phyloP scores from a whole-genome alignment of 2,797 vertebrate species.

The Trematomus bernacchii region DNA sequence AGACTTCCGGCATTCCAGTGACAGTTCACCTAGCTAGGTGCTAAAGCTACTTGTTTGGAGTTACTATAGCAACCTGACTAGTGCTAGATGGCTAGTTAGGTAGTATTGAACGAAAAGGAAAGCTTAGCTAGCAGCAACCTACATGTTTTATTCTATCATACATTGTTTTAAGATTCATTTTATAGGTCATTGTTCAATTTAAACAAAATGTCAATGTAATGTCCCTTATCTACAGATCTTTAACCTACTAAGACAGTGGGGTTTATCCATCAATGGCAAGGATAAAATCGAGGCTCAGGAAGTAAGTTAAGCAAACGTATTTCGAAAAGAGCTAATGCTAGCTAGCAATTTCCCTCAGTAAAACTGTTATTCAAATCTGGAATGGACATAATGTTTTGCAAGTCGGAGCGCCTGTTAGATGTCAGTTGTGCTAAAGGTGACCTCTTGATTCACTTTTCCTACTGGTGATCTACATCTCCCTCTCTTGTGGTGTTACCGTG shows the following conservation, averaged over 20 bases:
- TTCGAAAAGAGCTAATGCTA: conserved; percentile 8
- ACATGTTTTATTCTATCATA: background rate
- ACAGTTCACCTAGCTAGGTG: conserved; percentile 22
- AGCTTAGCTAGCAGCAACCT: background rate
- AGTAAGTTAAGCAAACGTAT: conserved; percentile 71
- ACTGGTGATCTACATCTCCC: background rate
- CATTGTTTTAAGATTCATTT: background rate
- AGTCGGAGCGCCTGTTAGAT: background rate
- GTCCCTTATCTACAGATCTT: conserved; percentile 77
- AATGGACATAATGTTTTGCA: conserved; percentile 30
- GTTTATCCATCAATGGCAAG: conserved; percentile 72
- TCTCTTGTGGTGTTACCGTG: background rate
- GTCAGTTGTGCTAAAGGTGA: background rate
- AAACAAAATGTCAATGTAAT: conserved; percentile 48
- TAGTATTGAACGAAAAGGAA: background rate
- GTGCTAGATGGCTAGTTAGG: background rate
- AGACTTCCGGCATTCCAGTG: background rate
- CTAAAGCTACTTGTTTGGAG: conserved; percentile 31
- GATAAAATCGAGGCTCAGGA: conserved; percentile 74
- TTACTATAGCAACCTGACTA: conserved; percentile 74
- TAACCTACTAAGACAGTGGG: conserved; percentile 79
- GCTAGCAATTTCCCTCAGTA: conserved; percentile 2
- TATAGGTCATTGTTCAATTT: conserved; percentile 6
- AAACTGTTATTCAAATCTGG: conserved; percentile 40
- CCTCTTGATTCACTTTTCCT: background rate